Percentiles rank a stretch among this genome's conserved stretches.
These are phyloP conservation scores for Zenarchopterus dispar DNA, from an alignment of 2,797 vertebrate species.

Conservation along the genomic window DNA sequence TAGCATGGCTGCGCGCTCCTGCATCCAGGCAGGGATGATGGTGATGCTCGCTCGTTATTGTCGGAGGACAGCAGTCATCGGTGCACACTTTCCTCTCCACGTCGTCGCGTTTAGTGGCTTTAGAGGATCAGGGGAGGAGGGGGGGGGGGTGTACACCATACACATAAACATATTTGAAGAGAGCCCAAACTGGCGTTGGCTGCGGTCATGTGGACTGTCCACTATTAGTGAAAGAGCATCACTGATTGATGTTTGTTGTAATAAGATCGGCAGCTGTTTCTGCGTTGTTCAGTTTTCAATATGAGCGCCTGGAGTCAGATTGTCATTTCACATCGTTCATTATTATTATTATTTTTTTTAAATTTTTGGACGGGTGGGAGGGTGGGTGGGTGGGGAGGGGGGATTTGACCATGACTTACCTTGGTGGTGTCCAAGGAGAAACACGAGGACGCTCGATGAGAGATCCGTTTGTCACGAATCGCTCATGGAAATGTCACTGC, in stretches of 20 bases:
- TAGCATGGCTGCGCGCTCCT: constrained; percentile 68
- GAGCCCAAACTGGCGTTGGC: constrained; percentile 6
- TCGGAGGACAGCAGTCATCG: constrained; percentile 45
- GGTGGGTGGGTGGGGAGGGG: background rate
- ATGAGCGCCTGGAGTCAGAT: constrained; percentile 46
- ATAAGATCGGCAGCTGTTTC: constrained; percentile 64
- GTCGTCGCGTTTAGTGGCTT: constrained; percentile 29
- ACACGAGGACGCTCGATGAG: constrained; percentile 42
- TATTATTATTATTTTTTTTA: background rate
- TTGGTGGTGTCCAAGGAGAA: constrained; percentile 68
- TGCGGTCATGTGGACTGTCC: constrained; percentile 56
- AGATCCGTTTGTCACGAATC: constrained; percentile 52
- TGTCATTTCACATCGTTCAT: constrained; percentile 46
- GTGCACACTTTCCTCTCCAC: constrained; percentile 55
- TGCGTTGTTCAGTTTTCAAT: constrained; percentile 57
- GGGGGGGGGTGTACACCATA: constrained; percentile 14
- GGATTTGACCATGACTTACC: constrained; percentile 47
- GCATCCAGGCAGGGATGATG: constrained; percentile 20
- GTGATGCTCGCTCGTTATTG: constrained; percentile 30
- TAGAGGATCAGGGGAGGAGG: background rate
- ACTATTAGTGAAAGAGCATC: constrained; percentile 34
- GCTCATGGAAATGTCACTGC: constrained; percentile 60
- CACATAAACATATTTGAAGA: background rate
- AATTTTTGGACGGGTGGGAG: background rate
- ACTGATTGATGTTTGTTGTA: constrained; percentile 51